Conservation (phyloP, 2,797 vertebrate genomes). For the Lemur catta region DNA sequence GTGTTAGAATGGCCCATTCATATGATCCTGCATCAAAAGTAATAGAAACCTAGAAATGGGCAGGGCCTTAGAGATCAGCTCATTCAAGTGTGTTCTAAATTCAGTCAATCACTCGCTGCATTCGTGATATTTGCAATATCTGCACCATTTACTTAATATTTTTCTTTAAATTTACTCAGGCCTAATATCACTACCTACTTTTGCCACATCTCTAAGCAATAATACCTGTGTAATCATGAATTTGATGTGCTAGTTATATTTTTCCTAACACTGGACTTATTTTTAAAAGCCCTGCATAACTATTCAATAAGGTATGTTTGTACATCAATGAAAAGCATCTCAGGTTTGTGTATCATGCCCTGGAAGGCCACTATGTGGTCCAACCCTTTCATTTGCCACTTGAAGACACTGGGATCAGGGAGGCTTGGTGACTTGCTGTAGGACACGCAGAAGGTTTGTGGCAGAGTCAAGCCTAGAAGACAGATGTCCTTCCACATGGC, state of each 20-base stretch:
- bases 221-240: not conserved
- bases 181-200: constrained; percentile 45
- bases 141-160: constrained; percentile 65
- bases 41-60: constrained; percentile 36
- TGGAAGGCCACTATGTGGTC: not conserved
- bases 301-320: not conserved
- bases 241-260: constrained; percentile 57
- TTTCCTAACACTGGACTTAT: not conserved
- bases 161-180: constrained; percentile 67
- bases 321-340: not conserved
- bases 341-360: not conserved
- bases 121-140: constrained; percentile 59
- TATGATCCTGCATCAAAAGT: constrained; percentile 27
- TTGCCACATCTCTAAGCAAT: constrained; percentile 29
- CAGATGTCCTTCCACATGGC: not conserved
- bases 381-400: not conserved
- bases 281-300: not conserved
- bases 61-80: constrained; percentile 57
- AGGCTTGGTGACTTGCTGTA: not conserved
- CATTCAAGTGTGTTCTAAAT: constrained; percentile 46
- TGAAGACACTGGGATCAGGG: not conserved
- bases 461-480: not conserved
- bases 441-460: not conserved
- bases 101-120: not conserved
- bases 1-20: not conserved